Evolutionary conservation across 2,797 vertebrate species (phyloP).

Genomic region (Galaxias olidus): DNA sequence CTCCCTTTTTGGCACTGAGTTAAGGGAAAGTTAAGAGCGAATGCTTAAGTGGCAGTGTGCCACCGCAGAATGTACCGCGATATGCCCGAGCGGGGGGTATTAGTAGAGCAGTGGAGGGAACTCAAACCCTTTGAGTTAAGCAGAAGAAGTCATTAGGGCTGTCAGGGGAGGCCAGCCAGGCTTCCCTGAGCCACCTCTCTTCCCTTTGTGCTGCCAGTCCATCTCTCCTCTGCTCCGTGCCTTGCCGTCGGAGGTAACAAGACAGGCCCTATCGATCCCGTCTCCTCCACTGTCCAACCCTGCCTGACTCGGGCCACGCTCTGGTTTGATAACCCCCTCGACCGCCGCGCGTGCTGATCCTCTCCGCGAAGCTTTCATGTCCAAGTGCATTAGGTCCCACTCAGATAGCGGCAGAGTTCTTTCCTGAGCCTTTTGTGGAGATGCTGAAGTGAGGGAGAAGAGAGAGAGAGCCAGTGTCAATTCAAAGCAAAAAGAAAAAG

Average conservation of each 20-base stretch:
- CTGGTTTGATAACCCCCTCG: constrained; percentile 5
- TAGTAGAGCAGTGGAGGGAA: constrained; percentile 42
- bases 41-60: constrained; percentile 51
- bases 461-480: constrained; percentile 10
- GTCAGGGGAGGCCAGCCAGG: constrained; percentile 51
- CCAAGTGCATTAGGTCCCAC: too few species aligned
- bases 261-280: constrained; percentile 18
- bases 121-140: constrained; percentile 59
- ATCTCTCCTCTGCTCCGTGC: background rate
- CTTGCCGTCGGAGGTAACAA: background rate
- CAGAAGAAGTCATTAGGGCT: constrained; percentile 59
- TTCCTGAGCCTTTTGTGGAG: too few species aligned
- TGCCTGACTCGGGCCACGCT: constrained; percentile 19
- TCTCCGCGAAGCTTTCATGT: too few species aligned
- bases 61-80: constrained; percentile 47
- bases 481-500: too few species aligned
- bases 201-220: constrained; percentile 16
- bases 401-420: too few species aligned
- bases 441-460: too few species aligned
- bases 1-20: constrained; percentile 40
- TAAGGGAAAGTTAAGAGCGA: constrained; percentile 46
- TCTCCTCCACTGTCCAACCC: constrained; percentile 10
- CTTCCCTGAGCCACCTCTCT: background rate
- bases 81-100: constrained; percentile 20
- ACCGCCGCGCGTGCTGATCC: too few species aligned